Evolutionary conservation across 1,140 invertebrate species (phyloP).

Genomic region (Ganaspis sp.): DNA sequence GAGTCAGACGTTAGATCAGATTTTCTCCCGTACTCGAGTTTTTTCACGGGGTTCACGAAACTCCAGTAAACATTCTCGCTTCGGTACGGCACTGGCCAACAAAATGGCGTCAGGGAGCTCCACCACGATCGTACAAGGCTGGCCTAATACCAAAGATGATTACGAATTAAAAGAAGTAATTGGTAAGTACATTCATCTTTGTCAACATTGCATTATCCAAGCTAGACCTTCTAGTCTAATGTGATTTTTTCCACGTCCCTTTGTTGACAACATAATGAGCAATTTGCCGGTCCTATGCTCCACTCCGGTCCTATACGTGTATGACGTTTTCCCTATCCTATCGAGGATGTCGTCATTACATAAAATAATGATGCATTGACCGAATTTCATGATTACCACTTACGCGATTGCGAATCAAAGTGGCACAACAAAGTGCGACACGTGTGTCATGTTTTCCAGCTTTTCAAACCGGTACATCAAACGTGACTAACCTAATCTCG

Average conservation of each 20-base stretch:
- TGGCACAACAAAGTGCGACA: conserved; percentile 9
- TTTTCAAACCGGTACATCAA: conserved; percentile 40
- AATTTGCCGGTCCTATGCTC: background rate
- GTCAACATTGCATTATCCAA: conserved; percentile 24
- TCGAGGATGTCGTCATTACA: conserved; percentile 21
- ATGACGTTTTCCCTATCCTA: conserved; percentile 31
- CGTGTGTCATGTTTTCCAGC: background rate
- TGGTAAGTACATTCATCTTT: conserved; percentile 79
- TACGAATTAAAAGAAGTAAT: conserved; percentile 97
- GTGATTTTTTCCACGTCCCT: background rate
- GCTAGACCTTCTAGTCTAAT: conserved; percentile 1
- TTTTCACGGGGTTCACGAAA: conserved; percentile 57
- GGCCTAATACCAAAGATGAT: conserved; percentile 95
- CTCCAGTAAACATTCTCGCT: conserved; percentile 64
- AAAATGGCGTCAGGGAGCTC: conserved; percentile 84
- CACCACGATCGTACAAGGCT: conserved; percentile 80
- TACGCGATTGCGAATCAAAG: background rate
- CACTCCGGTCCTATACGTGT: background rate
- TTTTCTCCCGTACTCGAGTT: conserved; percentile 10
- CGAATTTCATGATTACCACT: background rate
- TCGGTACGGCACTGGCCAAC: conserved; percentile 80
- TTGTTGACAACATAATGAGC: background rate
- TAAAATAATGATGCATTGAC: conserved; percentile 20
- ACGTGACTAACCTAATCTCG: conserved; percentile 52
- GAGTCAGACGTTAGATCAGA: conserved; percentile 20